A percentile compares a stretch with the other conserved stretches of the same genome.
Evolutionary conservation across 2,113 vertebrate genomes (phyloP).

Genomic region (Perca fluviatilis): DNA sequence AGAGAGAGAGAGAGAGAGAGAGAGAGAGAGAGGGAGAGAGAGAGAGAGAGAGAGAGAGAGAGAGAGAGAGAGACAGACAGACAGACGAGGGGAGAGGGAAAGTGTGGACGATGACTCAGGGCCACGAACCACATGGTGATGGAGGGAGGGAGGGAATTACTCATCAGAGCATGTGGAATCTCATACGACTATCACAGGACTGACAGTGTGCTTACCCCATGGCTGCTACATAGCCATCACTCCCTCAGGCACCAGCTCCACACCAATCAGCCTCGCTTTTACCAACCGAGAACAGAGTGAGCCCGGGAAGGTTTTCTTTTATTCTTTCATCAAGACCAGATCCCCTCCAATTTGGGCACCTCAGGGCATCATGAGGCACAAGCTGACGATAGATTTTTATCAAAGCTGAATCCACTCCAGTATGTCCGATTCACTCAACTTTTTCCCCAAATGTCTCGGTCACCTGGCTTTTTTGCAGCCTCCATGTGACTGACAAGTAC

Average conservation of each 20-base stretch:
- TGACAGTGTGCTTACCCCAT: slow-evolving; percentile 77
- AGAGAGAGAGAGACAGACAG: slow-evolving; percentile 42
- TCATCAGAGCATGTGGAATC: slow-evolving; percentile 93
- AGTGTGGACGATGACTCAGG: slow-evolving; percentile 87
- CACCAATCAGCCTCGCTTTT: slow-evolving; percentile 22
- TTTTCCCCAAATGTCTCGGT: slow-evolving; percentile 1
- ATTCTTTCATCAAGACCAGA: slow-evolving; percentile 19
- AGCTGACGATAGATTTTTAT: slow-evolving; percentile 34
- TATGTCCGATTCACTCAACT: slow-evolving; percentile 35
- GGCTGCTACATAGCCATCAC: slow-evolving; percentile 48
- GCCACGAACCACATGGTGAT: slow-evolving; percentile 85
- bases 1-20: background rate
- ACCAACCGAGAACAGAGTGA: slow-evolving; percentile 21
- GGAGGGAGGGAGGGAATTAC: slow-evolving; percentile 87
- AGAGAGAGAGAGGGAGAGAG: slow-evolving; percentile 37
- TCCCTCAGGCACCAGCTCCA: slow-evolving; percentile 43
- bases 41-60: background rate
- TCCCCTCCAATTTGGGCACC: slow-evolving; percentile 5
- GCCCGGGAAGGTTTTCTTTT: background rate
- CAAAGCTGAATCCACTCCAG: slow-evolving; percentile 25
- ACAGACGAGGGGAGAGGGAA: slow-evolving; percentile 65
- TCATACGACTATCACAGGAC: slow-evolving; percentile 92
- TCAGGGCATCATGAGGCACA: slow-evolving; percentile 17
- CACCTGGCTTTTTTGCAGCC: slow-evolving; percentile 6
- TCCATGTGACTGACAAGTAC: slow-evolving; percentile 14